Conservation (phyloP, 2,888 invertebrate species). For the Aphodius granarius region DNA sequence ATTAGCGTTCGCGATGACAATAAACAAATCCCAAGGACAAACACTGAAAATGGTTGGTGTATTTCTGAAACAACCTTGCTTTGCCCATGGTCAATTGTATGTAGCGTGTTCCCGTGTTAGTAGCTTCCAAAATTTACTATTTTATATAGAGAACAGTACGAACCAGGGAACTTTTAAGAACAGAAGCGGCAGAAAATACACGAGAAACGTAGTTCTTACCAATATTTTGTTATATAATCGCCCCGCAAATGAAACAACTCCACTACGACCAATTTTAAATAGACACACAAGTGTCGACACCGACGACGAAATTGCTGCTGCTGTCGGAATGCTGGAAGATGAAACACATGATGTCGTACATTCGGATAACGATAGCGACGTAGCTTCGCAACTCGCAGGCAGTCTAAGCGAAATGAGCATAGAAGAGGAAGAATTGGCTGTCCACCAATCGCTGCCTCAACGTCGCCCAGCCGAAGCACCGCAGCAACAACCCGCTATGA, state of each 20-base stretch:
- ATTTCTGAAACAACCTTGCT: slow-evolving; percentile 30
- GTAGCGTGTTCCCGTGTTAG: slow-evolving; percentile 32
- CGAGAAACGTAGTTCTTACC: neutral
- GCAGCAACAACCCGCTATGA: neutral
- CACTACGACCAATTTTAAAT: neutral
- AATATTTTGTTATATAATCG: neutral
- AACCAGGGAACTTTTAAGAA: neutral
- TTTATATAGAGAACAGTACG: neutral
- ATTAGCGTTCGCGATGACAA: slow-evolving; percentile 35
- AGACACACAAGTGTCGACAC: neutral
- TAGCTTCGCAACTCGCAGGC: neutral
- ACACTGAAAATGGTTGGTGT: slow-evolving; percentile 31
- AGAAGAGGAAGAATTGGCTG: neutral
- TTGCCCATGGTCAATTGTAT: slow-evolving; percentile 34
- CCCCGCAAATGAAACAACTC: neutral
- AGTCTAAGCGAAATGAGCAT: neutral
- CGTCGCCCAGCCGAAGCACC: neutral
- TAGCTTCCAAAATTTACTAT: neutral
- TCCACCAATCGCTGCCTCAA: neutral
- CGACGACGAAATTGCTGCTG: neutral
- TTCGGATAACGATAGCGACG: neutral
- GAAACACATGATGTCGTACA: neutral
- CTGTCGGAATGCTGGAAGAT: neutral
- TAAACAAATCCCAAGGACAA: slow-evolving; percentile 36
- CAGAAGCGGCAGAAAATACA: neutral